Conservation (phyloP, 2,113 vertebrate genomes). For the Propithecus coquereli region DNA sequence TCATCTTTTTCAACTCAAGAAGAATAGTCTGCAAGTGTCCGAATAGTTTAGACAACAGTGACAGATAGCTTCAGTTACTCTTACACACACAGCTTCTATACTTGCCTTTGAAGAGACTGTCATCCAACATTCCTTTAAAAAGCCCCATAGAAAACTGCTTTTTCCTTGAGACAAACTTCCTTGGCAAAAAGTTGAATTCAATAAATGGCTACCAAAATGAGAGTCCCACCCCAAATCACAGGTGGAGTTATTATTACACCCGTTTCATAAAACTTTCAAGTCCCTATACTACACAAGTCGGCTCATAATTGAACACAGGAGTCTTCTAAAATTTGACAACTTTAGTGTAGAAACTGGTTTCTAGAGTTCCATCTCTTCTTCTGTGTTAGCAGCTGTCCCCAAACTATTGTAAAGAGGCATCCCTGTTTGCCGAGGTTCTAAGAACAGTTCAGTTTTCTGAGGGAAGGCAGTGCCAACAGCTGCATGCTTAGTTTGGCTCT, state of each 20-base stretch:
- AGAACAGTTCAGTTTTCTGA: constrained; percentile 78
- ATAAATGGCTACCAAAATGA: constrained; percentile 61
- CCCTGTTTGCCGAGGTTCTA: constrained; percentile 72
- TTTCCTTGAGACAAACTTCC: constrained; percentile 73
- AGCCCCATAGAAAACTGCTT: constrained; percentile 66
- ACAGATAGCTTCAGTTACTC: constrained; percentile 35
- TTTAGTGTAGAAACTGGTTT: constrained; percentile 58
- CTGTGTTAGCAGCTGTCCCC: constrained; percentile 75
- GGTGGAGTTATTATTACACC: constrained; percentile 66
- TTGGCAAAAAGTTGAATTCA: constrained; percentile 66
- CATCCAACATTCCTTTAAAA: constrained; percentile 54
- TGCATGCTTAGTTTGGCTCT: constrained; percentile 68
- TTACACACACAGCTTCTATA: constrained; percentile 47
- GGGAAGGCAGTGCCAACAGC: constrained; percentile 71
- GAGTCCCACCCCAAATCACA: constrained; percentile 61
- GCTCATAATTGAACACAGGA: constrained; percentile 64
- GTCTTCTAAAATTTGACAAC: constrained; percentile 64
- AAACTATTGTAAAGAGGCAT: constrained; percentile 72
- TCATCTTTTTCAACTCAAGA: constrained; percentile 42
- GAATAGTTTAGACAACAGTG: constrained; percentile 57
- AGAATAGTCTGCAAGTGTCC: background rate
- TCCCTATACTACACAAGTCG: constrained; percentile 43
- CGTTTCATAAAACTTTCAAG: constrained; percentile 67
- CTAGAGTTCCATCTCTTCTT: constrained; percentile 87
- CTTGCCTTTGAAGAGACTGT: constrained; percentile 56